Conservation (phyloP, 2,113 vertebrate species). For the Pipra filicauda region DNA sequence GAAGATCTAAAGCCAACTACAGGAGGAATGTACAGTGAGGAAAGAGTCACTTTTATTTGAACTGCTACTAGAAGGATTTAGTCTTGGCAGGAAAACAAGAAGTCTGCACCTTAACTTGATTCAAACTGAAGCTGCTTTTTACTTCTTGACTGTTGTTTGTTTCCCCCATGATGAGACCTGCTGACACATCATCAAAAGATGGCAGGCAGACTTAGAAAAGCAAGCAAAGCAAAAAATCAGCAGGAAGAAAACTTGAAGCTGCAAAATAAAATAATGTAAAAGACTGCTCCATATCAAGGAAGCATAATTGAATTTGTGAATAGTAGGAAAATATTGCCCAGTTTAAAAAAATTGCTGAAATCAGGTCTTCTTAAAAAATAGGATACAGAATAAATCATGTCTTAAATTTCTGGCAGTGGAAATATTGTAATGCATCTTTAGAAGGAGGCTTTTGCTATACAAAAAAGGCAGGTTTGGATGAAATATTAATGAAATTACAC, state of each 20-base stretch:
- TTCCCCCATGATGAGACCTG: not conserved
- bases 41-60: not conserved
- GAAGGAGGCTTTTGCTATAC: not conserved
- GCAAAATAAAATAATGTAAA: conserved; percentile 54
- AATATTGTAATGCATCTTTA: not conserved
- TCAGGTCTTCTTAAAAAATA: not conserved
- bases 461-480: not conserved
- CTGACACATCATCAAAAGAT: conserved; percentile 57
- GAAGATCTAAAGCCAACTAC: not conserved
- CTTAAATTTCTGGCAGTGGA: conserved; percentile 15
- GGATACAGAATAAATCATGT: not conserved
- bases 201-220: conserved; percentile 23
- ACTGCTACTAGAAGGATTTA: not conserved
- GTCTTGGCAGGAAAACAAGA: not conserved
- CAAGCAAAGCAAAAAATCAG: conserved; percentile 59
- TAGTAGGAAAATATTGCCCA: not conserved
- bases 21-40: not conserved
- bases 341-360: not conserved
- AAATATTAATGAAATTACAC: conserved; percentile 25
- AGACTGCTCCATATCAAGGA: conserved; percentile 29
- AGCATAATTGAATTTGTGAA: conserved; percentile 62
- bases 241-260: conserved; percentile 46
- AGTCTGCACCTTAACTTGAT: not conserved
- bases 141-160: not conserved
- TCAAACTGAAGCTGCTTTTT: not conserved